Percentiles rank a stretch among this genome's conserved stretches.
phyloP scores from a whole-genome alignment of 92 coral and sea anemone species.

The Montipora capitata region DNA sequence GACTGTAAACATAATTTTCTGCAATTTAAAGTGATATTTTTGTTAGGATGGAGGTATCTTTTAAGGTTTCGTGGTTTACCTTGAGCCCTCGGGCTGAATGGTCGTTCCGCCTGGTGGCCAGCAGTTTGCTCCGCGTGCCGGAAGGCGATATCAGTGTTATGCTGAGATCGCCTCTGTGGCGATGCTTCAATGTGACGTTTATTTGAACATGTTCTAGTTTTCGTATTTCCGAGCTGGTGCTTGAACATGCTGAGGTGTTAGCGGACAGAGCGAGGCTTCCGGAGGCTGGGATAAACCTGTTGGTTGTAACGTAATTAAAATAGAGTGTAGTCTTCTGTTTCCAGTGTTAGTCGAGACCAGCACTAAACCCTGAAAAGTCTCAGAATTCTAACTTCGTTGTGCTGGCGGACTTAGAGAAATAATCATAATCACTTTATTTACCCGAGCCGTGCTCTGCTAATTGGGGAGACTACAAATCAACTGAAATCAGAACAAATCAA shows the following conservation, averaged over 20 bases:
- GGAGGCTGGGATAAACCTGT: slow-evolving; percentile 84
- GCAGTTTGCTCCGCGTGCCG: slow-evolving; percentile 87
- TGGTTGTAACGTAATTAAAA: not conserved
- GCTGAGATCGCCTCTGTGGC: slow-evolving; percentile 87
- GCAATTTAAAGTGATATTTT: too few relatives aligned
- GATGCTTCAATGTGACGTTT: slow-evolving; percentile 80
- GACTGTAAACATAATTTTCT: too few relatives aligned
- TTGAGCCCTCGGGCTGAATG: slow-evolving; percentile 85
- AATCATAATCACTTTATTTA: too few relatives aligned
- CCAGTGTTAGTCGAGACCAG: not conserved
- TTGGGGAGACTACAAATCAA: too few relatives aligned
- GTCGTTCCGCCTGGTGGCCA: slow-evolving; percentile 91
- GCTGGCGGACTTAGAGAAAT: too few relatives aligned
- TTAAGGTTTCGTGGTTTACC: slow-evolving; percentile 40
- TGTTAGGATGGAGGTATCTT: too few relatives aligned
- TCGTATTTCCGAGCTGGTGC: slow-evolving; percentile 73
- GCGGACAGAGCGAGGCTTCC: slow-evolving; percentile 87
- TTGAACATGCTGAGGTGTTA: slow-evolving; percentile 82
- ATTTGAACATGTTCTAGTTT: slow-evolving; percentile 92
- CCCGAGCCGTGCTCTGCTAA: too few relatives aligned
- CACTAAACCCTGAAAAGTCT: too few relatives aligned
- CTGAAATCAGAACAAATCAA: not conserved
- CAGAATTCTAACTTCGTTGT: too few relatives aligned
- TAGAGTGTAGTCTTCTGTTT: too few relatives aligned
- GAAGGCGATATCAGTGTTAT: slow-evolving; percentile 90